These are phyloP conservation scores for Athene noctua DNA, from an alignment of 2,113 vertebrate genomes.

Conservation along the genomic window DNA sequence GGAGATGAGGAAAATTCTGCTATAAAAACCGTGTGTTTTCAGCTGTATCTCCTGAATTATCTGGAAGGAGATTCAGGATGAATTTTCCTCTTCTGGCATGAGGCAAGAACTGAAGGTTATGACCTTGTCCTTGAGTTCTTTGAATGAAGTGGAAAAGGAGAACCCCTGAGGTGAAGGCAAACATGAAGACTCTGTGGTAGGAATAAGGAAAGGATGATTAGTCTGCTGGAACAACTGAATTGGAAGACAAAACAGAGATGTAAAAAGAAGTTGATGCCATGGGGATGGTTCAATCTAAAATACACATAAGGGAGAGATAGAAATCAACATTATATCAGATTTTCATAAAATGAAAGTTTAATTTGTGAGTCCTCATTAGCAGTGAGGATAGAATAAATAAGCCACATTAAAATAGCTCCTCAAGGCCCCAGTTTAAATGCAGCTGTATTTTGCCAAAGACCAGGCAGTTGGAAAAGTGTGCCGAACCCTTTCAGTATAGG, in stretches of 20 bases:
- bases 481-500: not conserved
- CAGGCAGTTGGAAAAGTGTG: not conserved
- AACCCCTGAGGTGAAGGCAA: not conserved
- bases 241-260: not conserved
- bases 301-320: not conserved
- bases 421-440: not conserved
- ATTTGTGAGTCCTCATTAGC: not conserved
- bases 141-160: not conserved
- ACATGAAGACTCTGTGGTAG: not conserved
- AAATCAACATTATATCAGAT: not conserved
- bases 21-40: not conserved
- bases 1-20: not conserved
- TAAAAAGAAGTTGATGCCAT: slow-evolving; percentile 28
- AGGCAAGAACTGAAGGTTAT: not conserved
- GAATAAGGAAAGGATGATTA: not conserved
- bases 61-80: not conserved
- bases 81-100: not conserved
- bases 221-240: not conserved
- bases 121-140: not conserved
- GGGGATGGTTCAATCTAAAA: slow-evolving; percentile 53
- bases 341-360: not conserved
- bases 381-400: not conserved
- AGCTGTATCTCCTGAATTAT: not conserved
- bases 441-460: not conserved
- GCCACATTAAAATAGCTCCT: not conserved